A percentile compares a stretch with the other conserved stretches of the same genome.
Conservation (phyloP, 2,888 invertebrate genomes). For the Drosophila merina region DNA sequence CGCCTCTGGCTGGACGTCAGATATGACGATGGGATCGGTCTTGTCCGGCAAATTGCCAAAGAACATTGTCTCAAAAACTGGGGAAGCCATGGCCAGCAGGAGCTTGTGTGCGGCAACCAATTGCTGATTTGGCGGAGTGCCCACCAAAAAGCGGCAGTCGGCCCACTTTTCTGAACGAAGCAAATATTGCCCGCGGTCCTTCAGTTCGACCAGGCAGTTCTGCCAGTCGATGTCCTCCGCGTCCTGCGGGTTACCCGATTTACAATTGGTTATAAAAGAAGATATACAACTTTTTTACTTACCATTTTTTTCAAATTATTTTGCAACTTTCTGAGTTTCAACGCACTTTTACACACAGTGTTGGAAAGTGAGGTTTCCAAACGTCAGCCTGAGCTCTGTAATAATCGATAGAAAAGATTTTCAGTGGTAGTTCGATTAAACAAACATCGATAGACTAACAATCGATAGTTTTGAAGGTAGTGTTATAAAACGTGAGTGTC, state of each 20-base stretch:
- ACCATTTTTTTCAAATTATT: neutral
- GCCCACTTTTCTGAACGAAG: constrained; percentile 93
- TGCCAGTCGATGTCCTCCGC: constrained; percentile 88
- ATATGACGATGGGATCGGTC: constrained; percentile 90
- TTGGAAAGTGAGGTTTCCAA: neutral
- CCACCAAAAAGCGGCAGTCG: constrained; percentile 92
- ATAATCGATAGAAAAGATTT: neutral
- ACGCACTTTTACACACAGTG: neutral
- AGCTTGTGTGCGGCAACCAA: constrained; percentile 91
- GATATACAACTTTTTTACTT: neutral
- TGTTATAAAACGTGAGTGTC: neutral
- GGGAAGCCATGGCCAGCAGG: constrained; percentile 93
- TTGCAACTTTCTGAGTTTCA: neutral
- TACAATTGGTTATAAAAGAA: neutral
- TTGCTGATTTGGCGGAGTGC: constrained; percentile 90
- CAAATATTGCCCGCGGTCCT: constrained; percentile 89
- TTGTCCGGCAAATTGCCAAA: constrained; percentile 93
- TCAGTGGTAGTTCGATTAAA: neutral
- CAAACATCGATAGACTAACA: neutral
- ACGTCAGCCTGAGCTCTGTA: neutral
- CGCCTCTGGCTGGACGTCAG: constrained; percentile 94
- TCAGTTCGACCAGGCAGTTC: constrained; percentile 88
- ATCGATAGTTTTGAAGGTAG: neutral
- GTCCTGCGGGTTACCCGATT: neutral
- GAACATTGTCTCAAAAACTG: constrained; percentile 95